Base-by-base conservation (phyloP, 2,113 vertebrate species). In the Corydoras maculifer region DNA sequence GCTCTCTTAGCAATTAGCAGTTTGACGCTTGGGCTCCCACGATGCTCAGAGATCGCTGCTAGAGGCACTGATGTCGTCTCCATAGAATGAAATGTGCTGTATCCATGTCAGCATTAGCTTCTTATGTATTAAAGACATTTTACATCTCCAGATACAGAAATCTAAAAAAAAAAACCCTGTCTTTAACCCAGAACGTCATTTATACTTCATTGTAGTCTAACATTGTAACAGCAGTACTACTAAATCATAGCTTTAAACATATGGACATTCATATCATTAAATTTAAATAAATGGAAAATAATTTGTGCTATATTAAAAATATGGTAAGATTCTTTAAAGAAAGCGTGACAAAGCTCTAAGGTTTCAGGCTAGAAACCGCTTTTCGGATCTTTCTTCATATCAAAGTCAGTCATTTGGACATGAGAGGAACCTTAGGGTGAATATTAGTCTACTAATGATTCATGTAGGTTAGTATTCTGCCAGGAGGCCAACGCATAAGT, bases 1-100 rank as follows among this genome's bases (percentile, higher is more conserved):
- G 48, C 18, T 57, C 69, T 71, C 68, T 58, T 76, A 66, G 74
- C 62, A 70, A 76, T 71, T 71, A 71, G 43, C 74, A 62, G 64
- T 62, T 71, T 53, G 29, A 64, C 31, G 32, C 59, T 50, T 51
- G 2, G 18, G 29, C 31, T 67, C 72, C 72, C 72, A 14, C 32
- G 62, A 65, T 15, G 48, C 48, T 8, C 11, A 2, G 48, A 9
- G 58, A 59, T 43, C 43, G 13, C 32, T 50, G 14, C 63, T n/a
- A 65, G 43, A 60, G 59, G 65, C 59, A 53, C 50, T 58, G 49
- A 15, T 15, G 53, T 53, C 8, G 4, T 55, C 60, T 68, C 49
- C 12, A 18, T 43, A 30, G 72, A 31, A 51, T 61, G 10, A 25
- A 30, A 58, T 32, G 1, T 15, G 14, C 58, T 35, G 72, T 68